Evolutionary conservation across 1,140 invertebrate genomes (phyloP).

Genomic region (Pygmarrhopalites habei): DNA sequence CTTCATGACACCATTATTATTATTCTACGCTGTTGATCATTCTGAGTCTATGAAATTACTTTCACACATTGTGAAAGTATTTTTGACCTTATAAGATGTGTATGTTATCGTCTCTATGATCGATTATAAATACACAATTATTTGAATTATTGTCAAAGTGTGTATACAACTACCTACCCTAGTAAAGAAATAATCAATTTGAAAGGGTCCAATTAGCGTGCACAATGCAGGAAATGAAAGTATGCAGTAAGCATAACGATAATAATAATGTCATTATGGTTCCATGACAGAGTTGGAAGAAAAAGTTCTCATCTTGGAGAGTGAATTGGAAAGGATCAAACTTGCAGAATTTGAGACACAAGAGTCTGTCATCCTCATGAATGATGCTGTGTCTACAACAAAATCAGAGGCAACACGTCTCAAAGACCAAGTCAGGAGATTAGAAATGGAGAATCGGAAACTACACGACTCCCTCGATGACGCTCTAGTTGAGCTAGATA

Average conservation of each 20-base stretch:
- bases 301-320: slow-evolving; percentile 29
- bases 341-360: slow-evolving; percentile 38
- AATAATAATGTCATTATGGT: too few species aligned
- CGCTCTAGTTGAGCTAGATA: slow-evolving; percentile 24
- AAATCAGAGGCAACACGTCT: slow-evolving; percentile 17
- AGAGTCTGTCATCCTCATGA: slow-evolving; percentile 35
- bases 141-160: neutral
- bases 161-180: neutral
- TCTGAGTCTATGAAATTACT: neutral
- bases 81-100: too few species aligned
- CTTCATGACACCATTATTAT: neutral
- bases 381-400: slow-evolving; percentile 27
- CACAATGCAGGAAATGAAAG: too few species aligned
- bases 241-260: too few species aligned
- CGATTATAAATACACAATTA: too few species aligned
- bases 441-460: slow-evolving; percentile 26
- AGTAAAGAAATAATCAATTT: too few species aligned
- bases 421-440: slow-evolving; percentile 20
- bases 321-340: slow-evolving; percentile 31
- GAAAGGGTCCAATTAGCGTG: too few species aligned
- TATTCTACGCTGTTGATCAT: neutral
- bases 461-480: slow-evolving; percentile 21
- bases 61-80: too few species aligned
- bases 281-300: slow-evolving; percentile 35
- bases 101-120: too few species aligned